phyloP scores from a whole-genome alignment of 1,140 invertebrate species.

The Drosophila simulans region DNA sequence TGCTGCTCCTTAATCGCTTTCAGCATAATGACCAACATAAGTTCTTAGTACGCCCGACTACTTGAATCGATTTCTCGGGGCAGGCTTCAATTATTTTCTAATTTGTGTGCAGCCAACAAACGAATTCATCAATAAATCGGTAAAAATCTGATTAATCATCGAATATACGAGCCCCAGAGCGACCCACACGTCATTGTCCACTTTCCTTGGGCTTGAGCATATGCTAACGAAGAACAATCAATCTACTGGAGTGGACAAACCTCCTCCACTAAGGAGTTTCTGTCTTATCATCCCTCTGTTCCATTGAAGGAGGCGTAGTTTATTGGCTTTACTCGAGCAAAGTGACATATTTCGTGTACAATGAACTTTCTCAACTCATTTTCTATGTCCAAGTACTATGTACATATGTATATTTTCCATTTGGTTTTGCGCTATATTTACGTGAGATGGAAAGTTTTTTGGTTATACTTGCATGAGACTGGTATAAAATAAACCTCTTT shows the following conservation, averaged over 20 bases:
- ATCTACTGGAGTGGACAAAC: conserved; percentile 13
- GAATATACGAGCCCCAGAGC: conserved; percentile 2
- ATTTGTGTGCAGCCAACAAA: conserved; percentile 56
- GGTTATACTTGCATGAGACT: not conserved
- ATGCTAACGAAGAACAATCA: conserved; percentile 15
- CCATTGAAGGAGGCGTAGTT: conserved; percentile 44
- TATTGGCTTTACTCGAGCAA: conserved; percentile 50
- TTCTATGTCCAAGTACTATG: conserved; percentile 13
- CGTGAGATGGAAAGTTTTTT: conserved; percentile 4
- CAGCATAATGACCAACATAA: conserved; percentile 53
- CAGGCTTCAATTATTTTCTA: conserved; percentile 70
- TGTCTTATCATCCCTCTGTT: conserved; percentile 29
- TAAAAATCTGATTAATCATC: conserved; percentile 34
- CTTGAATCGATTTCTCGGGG: conserved; percentile 38
- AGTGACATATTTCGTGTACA: conserved; percentile 57
- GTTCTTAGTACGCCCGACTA: conserved; percentile 6
- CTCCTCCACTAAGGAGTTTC: conserved; percentile 6
- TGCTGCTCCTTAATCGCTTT: conserved; percentile 16
- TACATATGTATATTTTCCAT: not conserved
- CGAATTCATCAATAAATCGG: conserved; percentile 46
- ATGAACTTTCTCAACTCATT: conserved; percentile 54
- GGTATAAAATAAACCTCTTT: not conserved
- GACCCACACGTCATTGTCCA: conserved; percentile 17
- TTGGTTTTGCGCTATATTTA: conserved; percentile 11
- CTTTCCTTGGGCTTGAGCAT: conserved; percentile 20